Conservation (phyloP, 2,888 invertebrate genomes). For the Hirtodrosophila cameraria region DNA sequence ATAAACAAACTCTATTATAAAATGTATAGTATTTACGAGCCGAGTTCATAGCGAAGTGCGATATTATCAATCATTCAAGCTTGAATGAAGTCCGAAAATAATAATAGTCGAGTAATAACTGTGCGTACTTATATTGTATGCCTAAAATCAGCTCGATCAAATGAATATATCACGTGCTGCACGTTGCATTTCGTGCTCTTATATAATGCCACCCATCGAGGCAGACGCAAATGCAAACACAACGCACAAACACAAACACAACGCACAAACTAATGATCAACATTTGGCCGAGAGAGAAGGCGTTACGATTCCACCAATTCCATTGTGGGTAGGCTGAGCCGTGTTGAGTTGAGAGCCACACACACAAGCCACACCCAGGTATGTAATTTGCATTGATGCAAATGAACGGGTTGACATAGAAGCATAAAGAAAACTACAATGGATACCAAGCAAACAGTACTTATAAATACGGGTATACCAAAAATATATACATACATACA, state of each 20-base stretch:
- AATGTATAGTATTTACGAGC: conserved; percentile 2
- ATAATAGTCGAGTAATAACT: conserved; percentile 22
- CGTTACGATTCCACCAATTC: conserved; percentile 18
- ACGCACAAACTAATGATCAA: conserved; percentile 27
- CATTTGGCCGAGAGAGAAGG: conserved; percentile 25
- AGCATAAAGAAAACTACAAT: conserved; percentile 16
- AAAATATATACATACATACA: conserved; percentile 1
- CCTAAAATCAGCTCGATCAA: conserved; percentile 23
- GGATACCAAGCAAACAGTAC: not conserved
- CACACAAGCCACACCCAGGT: conserved; percentile 47
- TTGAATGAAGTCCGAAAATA: conserved; percentile 38
- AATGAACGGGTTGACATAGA: conserved; percentile 38
- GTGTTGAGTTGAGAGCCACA: no score
- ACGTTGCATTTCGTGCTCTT: conserved; percentile 46
- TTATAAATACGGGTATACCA: no score
- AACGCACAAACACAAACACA: conserved; percentile 3
- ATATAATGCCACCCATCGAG: conserved; percentile 18
- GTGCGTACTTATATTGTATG: no score
- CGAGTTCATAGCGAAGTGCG: conserved; percentile 9
- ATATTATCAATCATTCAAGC: conserved; percentile 11
- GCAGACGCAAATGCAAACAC: conserved; percentile 11
- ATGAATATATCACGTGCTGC: conserved; percentile 47
- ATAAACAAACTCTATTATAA: no score
- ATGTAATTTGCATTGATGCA: conserved; percentile 40
- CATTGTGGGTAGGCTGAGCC: conserved; percentile 22